These are phyloP conservation scores for Calvadosia cruxmelitensis DNA, from an alignment of 30 jellyfish, hydroid and myxozoan species.

Conservation along the genomic window DNA sequence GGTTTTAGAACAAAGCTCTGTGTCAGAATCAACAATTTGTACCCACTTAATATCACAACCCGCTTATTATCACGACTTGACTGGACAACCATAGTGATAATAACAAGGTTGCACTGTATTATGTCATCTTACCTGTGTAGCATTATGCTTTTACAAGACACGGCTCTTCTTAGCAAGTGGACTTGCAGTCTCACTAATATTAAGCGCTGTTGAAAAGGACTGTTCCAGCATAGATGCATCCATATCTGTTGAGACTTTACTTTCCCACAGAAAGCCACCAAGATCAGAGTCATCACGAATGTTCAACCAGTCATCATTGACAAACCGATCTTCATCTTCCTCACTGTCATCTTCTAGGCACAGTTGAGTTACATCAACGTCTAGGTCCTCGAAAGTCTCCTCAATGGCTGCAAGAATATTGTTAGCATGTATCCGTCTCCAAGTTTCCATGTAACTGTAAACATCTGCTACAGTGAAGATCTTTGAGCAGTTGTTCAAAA, in stretches of 20 bases:
- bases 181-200: background rate
- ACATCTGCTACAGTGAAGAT: conserved; percentile 9
- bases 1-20: no score
- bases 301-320: conserved; percentile 15
- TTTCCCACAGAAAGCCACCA: background rate
- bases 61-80: no score
- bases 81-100: no score
- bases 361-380: background rate
- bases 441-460: conserved; percentile 1
- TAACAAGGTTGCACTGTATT: no score
- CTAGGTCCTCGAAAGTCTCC: conserved; percentile 3
- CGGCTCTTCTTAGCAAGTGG: background rate
- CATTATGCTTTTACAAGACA: background rate
- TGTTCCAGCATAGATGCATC: background rate
- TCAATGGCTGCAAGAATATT: background rate
- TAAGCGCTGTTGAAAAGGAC: background rate
- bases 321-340: background rate
- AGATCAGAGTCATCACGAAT: conserved; percentile 11
- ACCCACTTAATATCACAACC: no score
- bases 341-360: background rate
- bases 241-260: background rate
- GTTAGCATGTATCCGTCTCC: conserved; percentile 11
- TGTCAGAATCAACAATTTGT: no score
- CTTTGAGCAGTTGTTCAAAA: background rate
- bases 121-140: no score